Evolutionary conservation across 2,888 invertebrate genomes (phyloP).

Genomic region (Yponomeuta evonymella): DNA sequence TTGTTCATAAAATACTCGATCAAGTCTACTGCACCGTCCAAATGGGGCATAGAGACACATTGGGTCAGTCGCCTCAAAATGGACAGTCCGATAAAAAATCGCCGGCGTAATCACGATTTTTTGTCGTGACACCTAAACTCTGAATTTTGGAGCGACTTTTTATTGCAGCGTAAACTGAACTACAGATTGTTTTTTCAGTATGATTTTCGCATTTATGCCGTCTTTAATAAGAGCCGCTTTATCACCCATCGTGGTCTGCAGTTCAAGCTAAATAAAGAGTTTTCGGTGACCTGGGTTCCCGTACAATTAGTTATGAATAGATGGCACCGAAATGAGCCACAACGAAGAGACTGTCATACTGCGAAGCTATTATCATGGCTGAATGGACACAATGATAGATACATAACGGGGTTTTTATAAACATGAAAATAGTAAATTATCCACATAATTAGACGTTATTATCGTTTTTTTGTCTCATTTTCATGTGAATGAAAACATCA

Average conservation of each 20-base stretch:
- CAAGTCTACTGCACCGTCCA: not conserved
- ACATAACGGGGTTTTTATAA: not conserved
- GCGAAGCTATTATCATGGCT: conserved; percentile 4
- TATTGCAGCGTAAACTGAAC: not conserved
- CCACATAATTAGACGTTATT: too few relatives aligned
- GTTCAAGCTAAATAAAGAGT: not conserved
- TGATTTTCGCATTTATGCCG: not conserved
- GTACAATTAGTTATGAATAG: too few relatives aligned
- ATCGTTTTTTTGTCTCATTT: too few relatives aligned
- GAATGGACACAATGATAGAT: not conserved
- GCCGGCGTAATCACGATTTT: conserved; percentile 46
- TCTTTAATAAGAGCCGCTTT: not conserved
- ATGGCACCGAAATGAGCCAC: not conserved
- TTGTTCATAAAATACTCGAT: too few relatives aligned
- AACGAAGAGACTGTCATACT: not conserved
- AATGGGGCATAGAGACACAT: conserved; percentile 24
- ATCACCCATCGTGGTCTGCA: not conserved
- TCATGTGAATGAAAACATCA: too few relatives aligned
- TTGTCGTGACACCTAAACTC: conserved; percentile 48
- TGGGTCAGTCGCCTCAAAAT: conserved; percentile 33
- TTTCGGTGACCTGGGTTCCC: not conserved
- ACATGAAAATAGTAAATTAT: too few relatives aligned
- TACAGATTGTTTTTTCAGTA: not conserved
- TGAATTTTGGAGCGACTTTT: conserved; percentile 22
- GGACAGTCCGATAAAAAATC: conserved; percentile 38